These are phyloP conservation scores for Chromobotia macracanthus DNA, from an alignment of 2,797 vertebrate species.

Conservation along the genomic window DNA sequence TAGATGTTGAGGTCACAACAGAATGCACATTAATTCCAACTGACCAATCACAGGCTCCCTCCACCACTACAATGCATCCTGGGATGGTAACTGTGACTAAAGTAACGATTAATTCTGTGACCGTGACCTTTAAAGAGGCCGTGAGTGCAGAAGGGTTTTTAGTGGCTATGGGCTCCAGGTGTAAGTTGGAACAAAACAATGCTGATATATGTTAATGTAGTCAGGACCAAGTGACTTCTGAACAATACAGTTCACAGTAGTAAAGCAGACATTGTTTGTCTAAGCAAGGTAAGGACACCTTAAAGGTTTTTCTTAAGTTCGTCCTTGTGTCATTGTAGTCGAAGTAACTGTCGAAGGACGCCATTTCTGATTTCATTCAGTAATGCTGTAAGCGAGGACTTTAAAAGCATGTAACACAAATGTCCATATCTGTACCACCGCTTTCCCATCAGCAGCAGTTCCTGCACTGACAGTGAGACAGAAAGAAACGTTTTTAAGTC, in stretches of 20 bases:
- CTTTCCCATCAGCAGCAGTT: slow-evolving; percentile 17
- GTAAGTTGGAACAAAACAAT: slow-evolving; percentile 35
- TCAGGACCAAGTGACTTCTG: slow-evolving; percentile 24
- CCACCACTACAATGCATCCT: slow-evolving; percentile 30
- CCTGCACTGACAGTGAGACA: not conserved
- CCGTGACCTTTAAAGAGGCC: slow-evolving; percentile 95
- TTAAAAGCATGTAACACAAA: slow-evolving; percentile 58
- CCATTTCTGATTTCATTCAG: slow-evolving; percentile 32
- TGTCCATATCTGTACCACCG: slow-evolving; percentile 26
- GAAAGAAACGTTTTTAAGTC: not conserved
- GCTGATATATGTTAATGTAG: slow-evolving; percentile 30
- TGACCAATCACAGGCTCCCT: slow-evolving; percentile 52
- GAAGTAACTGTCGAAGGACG: slow-evolving; percentile 28
- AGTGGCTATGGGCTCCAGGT: slow-evolving; percentile 77
- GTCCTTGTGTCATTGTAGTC: slow-evolving; percentile 41
- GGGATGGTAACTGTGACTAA: slow-evolving; percentile 91
- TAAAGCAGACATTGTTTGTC: slow-evolving; percentile 35
- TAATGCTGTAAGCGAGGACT: slow-evolving; percentile 35
- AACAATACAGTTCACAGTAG: slow-evolving; percentile 23
- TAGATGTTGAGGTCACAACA: not conserved
- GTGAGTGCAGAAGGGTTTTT: slow-evolving; percentile 92
- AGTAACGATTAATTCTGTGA: slow-evolving; percentile 96
- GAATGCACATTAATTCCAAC: slow-evolving; percentile 38
- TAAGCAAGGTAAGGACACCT: slow-evolving; percentile 26
- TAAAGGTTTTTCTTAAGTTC: slow-evolving; percentile 59